Conservation (phyloP, 1,140 invertebrate genomes). For the Drosophila pectinifera region DNA sequence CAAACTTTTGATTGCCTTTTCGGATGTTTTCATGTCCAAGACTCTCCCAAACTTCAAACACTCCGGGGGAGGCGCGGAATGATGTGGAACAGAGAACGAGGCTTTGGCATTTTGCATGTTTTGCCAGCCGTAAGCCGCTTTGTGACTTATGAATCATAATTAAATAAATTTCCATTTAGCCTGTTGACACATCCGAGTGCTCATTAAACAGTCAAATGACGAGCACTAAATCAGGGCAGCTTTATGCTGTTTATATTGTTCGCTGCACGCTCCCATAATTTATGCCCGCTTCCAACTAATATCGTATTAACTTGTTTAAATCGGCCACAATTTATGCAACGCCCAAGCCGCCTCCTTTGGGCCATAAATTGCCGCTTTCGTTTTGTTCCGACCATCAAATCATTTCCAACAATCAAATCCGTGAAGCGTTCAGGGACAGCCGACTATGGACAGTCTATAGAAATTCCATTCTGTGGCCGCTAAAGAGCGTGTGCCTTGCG, state of each 20-base stretch:
- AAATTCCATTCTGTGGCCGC: slow-evolving; percentile 7
- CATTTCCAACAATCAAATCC: slow-evolving; percentile 58
- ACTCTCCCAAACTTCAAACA: slow-evolving; percentile 6
- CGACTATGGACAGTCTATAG: not conserved
- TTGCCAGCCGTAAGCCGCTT: slow-evolving; percentile 39
- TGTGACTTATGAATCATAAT: slow-evolving; percentile 69
- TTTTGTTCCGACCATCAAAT: slow-evolving; percentile 43
- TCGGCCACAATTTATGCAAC: slow-evolving; percentile 59
- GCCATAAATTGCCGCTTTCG: slow-evolving; percentile 64
- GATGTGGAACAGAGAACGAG: not conserved
- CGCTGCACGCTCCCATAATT: slow-evolving; percentile 66
- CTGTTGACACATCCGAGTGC: slow-evolving; percentile 82
- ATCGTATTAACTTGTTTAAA: slow-evolving; percentile 74
- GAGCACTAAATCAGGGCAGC: slow-evolving; percentile 68
- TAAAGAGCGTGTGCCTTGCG: slow-evolving; percentile 4
- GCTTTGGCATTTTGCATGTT: slow-evolving; percentile 43
- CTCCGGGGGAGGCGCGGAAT: slow-evolving; percentile 22
- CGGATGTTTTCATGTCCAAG: slow-evolving; percentile 36
- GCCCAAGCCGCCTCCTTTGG: slow-evolving; percentile 47
- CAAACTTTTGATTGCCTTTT: slow-evolving; percentile 79
- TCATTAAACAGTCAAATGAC: slow-evolving; percentile 80
- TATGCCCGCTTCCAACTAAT: slow-evolving; percentile 72
- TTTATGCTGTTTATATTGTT: slow-evolving; percentile 56
- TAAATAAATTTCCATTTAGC: slow-evolving; percentile 81
- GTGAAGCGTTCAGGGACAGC: slow-evolving; percentile 38